Percentiles rank a stretch among this genome's conserved stretches.
These are phyloP conservation scores for Meriones unguiculatus DNA, from an alignment of 2,113 vertebrate species.

Conservation along the genomic window DNA sequence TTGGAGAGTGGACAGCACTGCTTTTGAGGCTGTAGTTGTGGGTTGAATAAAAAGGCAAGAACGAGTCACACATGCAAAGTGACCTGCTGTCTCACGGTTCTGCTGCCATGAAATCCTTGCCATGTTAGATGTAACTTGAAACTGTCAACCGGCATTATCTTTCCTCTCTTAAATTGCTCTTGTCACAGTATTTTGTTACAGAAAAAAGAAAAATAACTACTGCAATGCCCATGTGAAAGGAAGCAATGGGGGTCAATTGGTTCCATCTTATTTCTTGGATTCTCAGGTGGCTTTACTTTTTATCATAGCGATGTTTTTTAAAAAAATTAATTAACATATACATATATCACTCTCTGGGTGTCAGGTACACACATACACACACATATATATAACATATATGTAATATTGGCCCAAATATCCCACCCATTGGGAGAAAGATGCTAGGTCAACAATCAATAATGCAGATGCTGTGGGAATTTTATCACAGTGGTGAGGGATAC, in stretches of 20 bases:
- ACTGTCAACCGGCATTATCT: background rate
- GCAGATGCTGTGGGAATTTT: background rate
- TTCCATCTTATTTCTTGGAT: background rate
- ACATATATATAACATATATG: too few species aligned
- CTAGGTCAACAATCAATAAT: background rate
- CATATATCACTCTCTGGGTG: background rate
- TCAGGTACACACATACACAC: background rate
- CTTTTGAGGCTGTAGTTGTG: background rate
- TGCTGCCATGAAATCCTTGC: too few species aligned
- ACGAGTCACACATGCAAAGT: background rate
- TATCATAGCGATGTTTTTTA: background rate
- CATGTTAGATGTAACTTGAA: too few species aligned
- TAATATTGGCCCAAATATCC: background rate
- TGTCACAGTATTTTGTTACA: background rate
- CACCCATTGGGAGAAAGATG: background rate
- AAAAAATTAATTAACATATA: background rate
- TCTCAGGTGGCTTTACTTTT: constrained; percentile 1
- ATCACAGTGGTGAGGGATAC: background rate
- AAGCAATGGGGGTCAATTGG: background rate
- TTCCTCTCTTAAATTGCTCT: background rate
- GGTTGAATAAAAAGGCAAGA: background rate
- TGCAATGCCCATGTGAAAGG: background rate
- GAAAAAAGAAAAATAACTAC: too few species aligned
- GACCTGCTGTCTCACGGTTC: too few species aligned
- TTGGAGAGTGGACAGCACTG: background rate